Base-by-base conservation (phyloP, 92 coral and sea anemone genomes). In the Epizoanthus illoricatus region DNA sequence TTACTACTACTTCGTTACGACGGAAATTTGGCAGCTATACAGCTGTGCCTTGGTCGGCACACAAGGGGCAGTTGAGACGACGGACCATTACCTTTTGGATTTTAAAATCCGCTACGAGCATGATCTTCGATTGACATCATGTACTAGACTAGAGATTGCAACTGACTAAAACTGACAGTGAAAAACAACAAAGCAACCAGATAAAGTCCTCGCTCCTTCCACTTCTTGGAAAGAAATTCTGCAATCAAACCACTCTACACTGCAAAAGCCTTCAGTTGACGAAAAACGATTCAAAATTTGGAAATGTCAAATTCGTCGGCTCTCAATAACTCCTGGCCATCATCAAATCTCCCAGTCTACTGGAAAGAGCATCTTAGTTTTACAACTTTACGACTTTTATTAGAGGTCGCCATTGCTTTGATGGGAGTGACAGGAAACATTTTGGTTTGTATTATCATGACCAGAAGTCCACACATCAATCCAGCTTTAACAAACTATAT, bases 401-500 rank as follows among this genome's bases (percentile, higher is more conserved):
- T 74, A 11, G 80, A 74, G 20, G 80, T 57, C 7, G 57, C 66
- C 43, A 63, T 86, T 33, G 76, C 76, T 3, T 6, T 82, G 15
- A 52, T 75, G 69, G 92, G 92, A 2, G 55, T 86, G 42, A 36
- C 65, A 40, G 92, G 92, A 4, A 89, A 89, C 28, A 52, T 89
- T 3, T 39, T 89, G 28, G 89, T 86, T 19, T 84, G 78, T 10
- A 20, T 86, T 11, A 70, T 89, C 11, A 76, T 87, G 62, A 86
- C 89, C 12, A 89, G 86, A 73, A 57, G 76, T 21, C 74, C 72
- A n/a, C 89, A 88, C 80, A 81, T 89, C 74, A 89, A 89, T n/a
- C 58, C 92, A 7, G 69, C 92, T 10, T 45, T 86, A 52, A 85
- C 87, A 60, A 65, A 72, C 64, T 89, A 86, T 76, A 71, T 89